A percentile compares a stretch with the other conserved stretches of the same genome.
These are phyloP conservation scores for Montipora capricornis DNA, from an alignment of 64 coral and sea anemone genomes.

Conservation along the genomic window DNA sequence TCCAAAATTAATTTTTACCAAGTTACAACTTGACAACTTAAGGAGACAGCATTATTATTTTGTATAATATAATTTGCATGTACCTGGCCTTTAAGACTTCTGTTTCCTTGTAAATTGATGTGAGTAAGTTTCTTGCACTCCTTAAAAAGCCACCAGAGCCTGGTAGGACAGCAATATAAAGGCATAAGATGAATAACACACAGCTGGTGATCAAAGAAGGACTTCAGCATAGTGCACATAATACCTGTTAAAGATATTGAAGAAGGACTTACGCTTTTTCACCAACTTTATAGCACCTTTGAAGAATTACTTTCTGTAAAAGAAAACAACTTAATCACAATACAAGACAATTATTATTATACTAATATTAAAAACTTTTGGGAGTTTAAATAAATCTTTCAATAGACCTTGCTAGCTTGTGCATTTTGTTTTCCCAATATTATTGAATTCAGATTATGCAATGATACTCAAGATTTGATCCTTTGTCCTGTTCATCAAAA, in stretches of 20 bases:
- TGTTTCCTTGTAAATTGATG: constrained; percentile 86
- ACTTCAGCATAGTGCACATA: too few species aligned
- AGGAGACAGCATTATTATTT: too few species aligned
- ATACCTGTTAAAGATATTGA: too few species aligned
- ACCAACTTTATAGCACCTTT: constrained; percentile 78
- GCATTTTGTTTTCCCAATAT: too few species aligned
- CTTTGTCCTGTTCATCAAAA: neutral
- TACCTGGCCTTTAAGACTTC: constrained; percentile 86
- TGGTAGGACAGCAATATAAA: neutral
- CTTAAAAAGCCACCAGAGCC: constrained; percentile 98
- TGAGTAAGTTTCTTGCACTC: constrained; percentile 81
- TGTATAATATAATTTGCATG: too few species aligned
- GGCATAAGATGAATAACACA: neutral
- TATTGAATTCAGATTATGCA: too few species aligned
- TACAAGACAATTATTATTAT: neutral
- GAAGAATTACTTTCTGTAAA: constrained; percentile 72
- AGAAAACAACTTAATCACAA: neutral
- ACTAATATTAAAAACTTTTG: neutral
- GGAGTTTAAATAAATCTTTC: too few species aligned
- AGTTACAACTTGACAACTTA: too few species aligned
- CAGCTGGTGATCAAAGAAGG: neutral
- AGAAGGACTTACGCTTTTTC: constrained; percentile 82
- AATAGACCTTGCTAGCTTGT: too few species aligned
- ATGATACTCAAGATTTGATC: too few species aligned
- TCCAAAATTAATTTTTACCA: too few species aligned